Conservation (phyloP, 2,113 vertebrate species). For the Centropus bengalensis region DNA sequence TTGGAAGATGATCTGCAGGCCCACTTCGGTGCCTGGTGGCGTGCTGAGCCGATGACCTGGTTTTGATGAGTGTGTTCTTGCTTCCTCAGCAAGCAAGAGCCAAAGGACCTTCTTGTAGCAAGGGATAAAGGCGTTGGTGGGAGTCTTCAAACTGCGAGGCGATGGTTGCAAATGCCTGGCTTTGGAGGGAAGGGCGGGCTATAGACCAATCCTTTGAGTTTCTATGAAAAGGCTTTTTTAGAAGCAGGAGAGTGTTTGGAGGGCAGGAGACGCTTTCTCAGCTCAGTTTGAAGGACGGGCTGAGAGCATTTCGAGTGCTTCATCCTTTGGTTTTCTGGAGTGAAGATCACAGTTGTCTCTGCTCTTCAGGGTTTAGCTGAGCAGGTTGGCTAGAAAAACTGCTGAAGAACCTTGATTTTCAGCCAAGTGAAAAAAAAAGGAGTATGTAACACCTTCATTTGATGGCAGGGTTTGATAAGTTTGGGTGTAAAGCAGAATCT, state of each 20-base stretch:
- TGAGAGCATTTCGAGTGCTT: background rate
- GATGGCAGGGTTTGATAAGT: background rate
- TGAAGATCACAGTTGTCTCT: background rate
- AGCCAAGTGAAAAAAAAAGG: background rate
- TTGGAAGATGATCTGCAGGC: constrained; percentile 26
- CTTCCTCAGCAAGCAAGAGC: background rate
- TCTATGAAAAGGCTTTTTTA: background rate
- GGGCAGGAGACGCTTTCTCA: background rate
- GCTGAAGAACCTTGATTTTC: background rate
- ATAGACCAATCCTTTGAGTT: background rate
- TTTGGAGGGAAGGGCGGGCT: background rate
- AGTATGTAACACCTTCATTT: background rate
- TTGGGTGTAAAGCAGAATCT: background rate
- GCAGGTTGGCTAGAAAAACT: background rate
- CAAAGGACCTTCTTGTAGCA: background rate
- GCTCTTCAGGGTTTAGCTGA: background rate
- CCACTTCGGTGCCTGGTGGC: background rate
- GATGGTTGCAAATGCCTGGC: background rate
- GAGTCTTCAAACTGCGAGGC: background rate
- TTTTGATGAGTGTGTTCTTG: background rate
- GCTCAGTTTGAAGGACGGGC: background rate
- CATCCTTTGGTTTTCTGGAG: background rate
- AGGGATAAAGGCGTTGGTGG: background rate
- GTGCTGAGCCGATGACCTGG: background rate
- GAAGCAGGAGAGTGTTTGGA: background rate